Conservation (phyloP, 2,797 vertebrate species). For the Danio albolineatus region DNA sequence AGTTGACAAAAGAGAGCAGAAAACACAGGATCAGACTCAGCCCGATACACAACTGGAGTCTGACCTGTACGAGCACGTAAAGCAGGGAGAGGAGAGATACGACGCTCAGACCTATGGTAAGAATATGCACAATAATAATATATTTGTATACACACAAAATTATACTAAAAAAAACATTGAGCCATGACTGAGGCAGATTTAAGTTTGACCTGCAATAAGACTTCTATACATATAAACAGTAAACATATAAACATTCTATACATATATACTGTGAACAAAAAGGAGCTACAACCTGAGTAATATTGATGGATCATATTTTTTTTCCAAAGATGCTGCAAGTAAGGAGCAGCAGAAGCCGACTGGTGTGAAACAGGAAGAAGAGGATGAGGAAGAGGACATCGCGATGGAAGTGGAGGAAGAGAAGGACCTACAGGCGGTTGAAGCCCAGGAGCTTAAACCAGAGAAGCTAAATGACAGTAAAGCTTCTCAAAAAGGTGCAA, state of each 20-base stretch:
- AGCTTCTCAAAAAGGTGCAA: conserved; percentile 72
- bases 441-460: conserved; percentile 85
- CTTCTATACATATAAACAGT: neutral
- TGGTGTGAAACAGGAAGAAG: conserved; percentile 70
- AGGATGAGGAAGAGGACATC: conserved; percentile 77
- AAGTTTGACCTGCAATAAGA: neutral
- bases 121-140: neutral
- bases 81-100: conserved; percentile 78
- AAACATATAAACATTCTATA: too few relatives aligned
- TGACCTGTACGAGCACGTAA: conserved; percentile 91
- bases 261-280: too few relatives aligned
- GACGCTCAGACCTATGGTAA: conserved; percentile 94
- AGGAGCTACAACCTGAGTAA: neutral
- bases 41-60: conserved; percentile 79
- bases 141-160: neutral
- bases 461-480: conserved; percentile 79
- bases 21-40: conserved; percentile 63
- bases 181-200: neutral
- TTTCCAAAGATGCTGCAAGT: conserved; percentile 86
- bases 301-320: neutral
- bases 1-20: conserved; percentile 76
- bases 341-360: conserved; percentile 87
- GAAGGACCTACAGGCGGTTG: conserved; percentile 79
- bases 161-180: neutral
- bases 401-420: conserved; percentile 84